Conservation (phyloP, 53 echinoderm and acorn worm genomes). For the Paracentrotus lividus region DNA sequence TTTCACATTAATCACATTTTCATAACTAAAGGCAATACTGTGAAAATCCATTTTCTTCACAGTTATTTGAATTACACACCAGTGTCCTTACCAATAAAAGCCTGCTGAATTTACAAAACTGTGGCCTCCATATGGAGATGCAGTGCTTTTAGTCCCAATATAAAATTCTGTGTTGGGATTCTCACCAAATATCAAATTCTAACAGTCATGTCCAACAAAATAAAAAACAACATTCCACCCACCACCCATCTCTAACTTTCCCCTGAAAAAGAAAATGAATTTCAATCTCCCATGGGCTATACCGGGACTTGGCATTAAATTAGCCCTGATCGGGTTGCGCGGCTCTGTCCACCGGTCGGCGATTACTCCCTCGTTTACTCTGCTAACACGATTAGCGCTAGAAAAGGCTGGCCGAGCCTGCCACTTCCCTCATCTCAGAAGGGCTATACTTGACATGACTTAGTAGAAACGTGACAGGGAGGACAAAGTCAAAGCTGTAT, state of each 20-base stretch:
- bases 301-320: constrained; percentile 44
- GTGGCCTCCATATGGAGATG: background rate
- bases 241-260: background rate
- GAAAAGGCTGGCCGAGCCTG: constrained; percentile 25
- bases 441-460: background rate
- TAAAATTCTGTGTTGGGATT: background rate
- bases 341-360: constrained; percentile 29
- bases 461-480: constrained; percentile 30
- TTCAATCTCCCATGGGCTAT: constrained; percentile 29
- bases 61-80: background rate
- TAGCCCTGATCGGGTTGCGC: constrained; percentile 56
- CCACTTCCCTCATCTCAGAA: background rate
- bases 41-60: background rate
- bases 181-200: background rate
- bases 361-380: constrained; percentile 64
- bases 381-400: constrained; percentile 49
- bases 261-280: constrained; percentile 38
- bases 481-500: background rate
- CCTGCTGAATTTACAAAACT: background rate
- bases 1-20: too few species aligned
- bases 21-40: too few species aligned
- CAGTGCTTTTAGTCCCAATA: background rate
- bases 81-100: background rate
- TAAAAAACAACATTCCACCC: background rate
- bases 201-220: background rate